Base-by-base conservation (phyloP, 2,888 invertebrate species). In the Criorhina ranunculi region DNA sequence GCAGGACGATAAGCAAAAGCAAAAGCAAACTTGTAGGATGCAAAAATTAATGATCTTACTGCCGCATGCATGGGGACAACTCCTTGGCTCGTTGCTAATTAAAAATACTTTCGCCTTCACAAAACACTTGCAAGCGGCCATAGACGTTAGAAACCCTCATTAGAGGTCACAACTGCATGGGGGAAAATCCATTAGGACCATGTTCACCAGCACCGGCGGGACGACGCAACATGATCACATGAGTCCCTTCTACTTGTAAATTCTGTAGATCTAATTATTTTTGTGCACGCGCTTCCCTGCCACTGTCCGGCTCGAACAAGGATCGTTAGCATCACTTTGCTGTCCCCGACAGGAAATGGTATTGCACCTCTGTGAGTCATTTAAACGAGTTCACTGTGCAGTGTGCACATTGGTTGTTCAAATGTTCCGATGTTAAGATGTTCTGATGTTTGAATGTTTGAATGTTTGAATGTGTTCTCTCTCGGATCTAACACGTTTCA, bases 41-140 rank as follows among this genome's bases (percentile, higher is more conserved):
- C 69, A 76, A 80, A 24, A 85, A 85, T 85, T 85, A 85, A 85
- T 80, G 80, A 85, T 85, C 80, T 72, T 69, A 77, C 70, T 29
- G 37, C 62, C 19, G 62, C 49, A 75, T 44, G 75, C 57, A 64
- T 59, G 55, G 49, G n/a, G n/a, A n/a, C n/a, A n/a, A 29, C 44
- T 60, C 70, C 40, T 37, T 72, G 31, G 37, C n/a, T 33, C 44
- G 44, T 17, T 31, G 69, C 85, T 80, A 85, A 85, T 85, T 85
- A 85, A 85, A 85, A 80, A 76, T 85, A 85, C 85, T 85, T 85
- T 85, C 85, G 85, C 85, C 85, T 85, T 85, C 85, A 53, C 19
- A 76, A 80, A 70, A 85, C 85, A 85, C 85, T 85, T 85, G 85
- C 85, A 53, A 62, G 37, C 60, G 37, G 35, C 40, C 46, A 55